phyloP scores from a whole-genome alignment of 2,888 invertebrate species.

The Molanna angustata region DNA sequence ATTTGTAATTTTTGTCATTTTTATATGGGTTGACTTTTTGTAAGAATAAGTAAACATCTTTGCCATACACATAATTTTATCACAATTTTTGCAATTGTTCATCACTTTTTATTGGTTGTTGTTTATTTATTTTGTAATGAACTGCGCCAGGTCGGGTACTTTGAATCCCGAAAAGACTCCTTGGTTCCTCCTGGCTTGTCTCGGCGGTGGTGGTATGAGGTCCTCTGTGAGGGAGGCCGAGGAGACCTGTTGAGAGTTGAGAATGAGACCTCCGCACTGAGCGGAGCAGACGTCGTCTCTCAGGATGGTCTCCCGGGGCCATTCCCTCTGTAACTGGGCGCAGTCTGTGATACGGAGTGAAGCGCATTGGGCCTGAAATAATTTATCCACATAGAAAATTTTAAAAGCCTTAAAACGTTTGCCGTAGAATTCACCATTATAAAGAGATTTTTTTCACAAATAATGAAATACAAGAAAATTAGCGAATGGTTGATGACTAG shows the following conservation, averaged over 20 bases:
- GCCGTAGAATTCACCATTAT: no score
- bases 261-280: slow-evolving; percentile 77
- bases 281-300: slow-evolving; percentile 88
- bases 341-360: slow-evolving; percentile 87
- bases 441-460: no score
- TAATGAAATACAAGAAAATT: no score
- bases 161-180: slow-evolving; percentile 61
- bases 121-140: slow-evolving; percentile 57
- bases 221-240: slow-evolving; percentile 33
- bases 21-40: no score
- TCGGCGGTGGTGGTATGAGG: slow-evolving; percentile 40
- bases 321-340: slow-evolving; percentile 75
- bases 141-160: slow-evolving; percentile 74
- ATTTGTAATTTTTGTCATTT: no score
- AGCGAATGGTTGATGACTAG: no score
- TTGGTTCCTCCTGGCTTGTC: slow-evolving; percentile 47
- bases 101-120: no score
- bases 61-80: no score
- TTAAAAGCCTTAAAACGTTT: no score
- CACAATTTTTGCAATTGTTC: no score
- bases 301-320: slow-evolving; percentile 76
- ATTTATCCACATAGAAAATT: no score
- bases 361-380: slow-evolving; percentile 83
- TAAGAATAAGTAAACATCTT: no score
- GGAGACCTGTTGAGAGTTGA: slow-evolving; percentile 36